Evolutionary conservation across 2,888 invertebrate genomes (phyloP).

Genomic region (Drosophila anomalata): DNA sequence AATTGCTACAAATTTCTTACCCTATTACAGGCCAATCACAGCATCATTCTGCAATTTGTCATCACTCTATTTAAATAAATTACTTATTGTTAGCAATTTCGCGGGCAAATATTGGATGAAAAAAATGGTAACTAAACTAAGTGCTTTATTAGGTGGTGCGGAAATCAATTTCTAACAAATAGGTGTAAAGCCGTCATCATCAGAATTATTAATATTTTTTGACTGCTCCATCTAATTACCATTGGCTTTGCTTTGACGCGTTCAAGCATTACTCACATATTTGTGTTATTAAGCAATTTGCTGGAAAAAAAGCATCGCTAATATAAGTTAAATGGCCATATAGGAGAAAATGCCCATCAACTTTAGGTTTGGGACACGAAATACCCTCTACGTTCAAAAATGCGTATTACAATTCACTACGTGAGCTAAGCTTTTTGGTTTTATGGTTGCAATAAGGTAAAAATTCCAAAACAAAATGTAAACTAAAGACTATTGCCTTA

Average conservation of each 20-base stretch:
- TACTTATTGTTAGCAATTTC: background rate
- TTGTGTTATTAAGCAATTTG: slow-evolving; percentile 31
- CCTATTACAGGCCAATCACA: background rate
- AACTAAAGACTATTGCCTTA: background rate
- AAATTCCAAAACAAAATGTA: background rate
- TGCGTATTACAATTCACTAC: background rate
- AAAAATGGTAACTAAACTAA: background rate
- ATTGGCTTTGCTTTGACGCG: slow-evolving; percentile 9
- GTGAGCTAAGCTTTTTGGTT: background rate
- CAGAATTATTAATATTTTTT: slow-evolving; percentile 5
- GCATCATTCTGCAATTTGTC: background rate
- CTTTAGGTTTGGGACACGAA: background rate
- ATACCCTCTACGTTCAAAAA: slow-evolving; percentile 11
- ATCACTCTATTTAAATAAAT: background rate
- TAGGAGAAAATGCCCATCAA: background rate
- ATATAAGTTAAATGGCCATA: slow-evolving; percentile 18
- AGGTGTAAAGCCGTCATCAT: background rate
- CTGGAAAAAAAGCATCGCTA: slow-evolving; percentile 7
- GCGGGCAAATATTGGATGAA: background rate
- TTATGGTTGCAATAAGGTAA: background rate
- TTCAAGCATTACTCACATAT: slow-evolving; percentile 25
- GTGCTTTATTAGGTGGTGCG: background rate
- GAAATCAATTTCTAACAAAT: slow-evolving; percentile 3
- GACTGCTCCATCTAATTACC: slow-evolving; percentile 22
- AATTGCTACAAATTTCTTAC: background rate